phyloP scores from a whole-genome alignment of 2,888 invertebrate genomes.

The Girardia tigrina region DNA sequence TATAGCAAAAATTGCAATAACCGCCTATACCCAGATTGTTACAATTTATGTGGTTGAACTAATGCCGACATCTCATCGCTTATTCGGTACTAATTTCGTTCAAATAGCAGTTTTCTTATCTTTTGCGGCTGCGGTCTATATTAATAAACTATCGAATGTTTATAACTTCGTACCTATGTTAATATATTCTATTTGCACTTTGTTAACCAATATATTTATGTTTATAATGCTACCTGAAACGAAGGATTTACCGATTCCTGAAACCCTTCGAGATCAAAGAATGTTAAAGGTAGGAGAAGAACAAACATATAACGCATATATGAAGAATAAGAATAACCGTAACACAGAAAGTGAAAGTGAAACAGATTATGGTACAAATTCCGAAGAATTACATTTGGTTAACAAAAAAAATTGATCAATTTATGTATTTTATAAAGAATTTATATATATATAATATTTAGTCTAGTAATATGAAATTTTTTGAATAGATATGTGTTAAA shows the following conservation, averaged over 20 bases:
- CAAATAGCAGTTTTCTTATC: neutral
- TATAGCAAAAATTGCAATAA: neutral
- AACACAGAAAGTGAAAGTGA: too few relatives aligned
- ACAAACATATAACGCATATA: neutral
- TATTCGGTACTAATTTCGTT: neutral
- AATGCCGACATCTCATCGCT: neutral
- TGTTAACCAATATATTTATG: neutral
- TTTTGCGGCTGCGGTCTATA: constrained; percentile 1
- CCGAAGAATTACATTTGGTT: too few relatives aligned
- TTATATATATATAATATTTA: too few relatives aligned
- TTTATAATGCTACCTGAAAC: neutral
- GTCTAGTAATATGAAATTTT: too few relatives aligned
- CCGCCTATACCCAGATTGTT: neutral
- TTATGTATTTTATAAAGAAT: too few relatives aligned
- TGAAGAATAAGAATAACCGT: too few relatives aligned
- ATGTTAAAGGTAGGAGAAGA: neutral
- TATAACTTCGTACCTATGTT: neutral
- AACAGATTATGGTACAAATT: too few relatives aligned
- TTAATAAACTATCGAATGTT: neutral
- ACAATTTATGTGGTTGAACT: neutral
- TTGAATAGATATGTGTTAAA: too few relatives aligned
- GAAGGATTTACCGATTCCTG: neutral
- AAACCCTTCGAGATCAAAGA: constrained; percentile 6
- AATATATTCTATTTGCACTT: neutral
- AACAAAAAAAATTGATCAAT: too few relatives aligned